These are phyloP conservation scores for Zaprionus lachaisei DNA, from an alignment of 1,140 invertebrate species.

Conservation along the genomic window DNA sequence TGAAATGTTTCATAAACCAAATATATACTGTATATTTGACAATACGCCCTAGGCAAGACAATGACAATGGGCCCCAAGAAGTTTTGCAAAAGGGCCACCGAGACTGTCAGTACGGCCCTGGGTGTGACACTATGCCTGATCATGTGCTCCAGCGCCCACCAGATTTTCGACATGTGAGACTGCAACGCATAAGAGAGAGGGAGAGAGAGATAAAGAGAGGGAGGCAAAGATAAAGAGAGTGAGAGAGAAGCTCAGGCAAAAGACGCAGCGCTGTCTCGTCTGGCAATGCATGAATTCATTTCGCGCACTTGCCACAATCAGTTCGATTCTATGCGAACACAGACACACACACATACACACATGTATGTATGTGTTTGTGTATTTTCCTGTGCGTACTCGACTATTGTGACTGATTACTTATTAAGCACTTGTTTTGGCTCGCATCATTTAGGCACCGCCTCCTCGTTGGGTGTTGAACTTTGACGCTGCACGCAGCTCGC, in stretches of 20 bases:
- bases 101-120: background rate
- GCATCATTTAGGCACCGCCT: constrained; percentile 65
- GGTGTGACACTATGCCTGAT: background rate
- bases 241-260: background rate
- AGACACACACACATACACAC: too few relatives aligned
- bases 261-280: background rate
- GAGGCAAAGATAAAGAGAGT: background rate
- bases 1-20: too few relatives aligned
- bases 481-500: constrained; percentile 36
- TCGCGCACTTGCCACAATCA: constrained; percentile 54
- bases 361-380: background rate
- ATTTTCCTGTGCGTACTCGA: background rate
- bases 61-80: too few relatives aligned
- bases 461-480: constrained; percentile 72
- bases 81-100: too few relatives aligned
- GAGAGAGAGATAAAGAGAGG: background rate
- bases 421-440: constrained; percentile 66
- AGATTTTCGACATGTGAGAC: constrained; percentile 2
- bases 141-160: constrained; percentile 6
- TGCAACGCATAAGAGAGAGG: background rate
- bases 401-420: constrained; percentile 67
- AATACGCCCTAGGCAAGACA: too few relatives aligned
- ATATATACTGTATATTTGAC: too few relatives aligned
- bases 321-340: constrained; percentile 43
- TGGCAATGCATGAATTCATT: constrained; percentile 1